Evolutionary conservation across 2,113 vertebrate genomes (phyloP).

Genomic region (Tachysurus vachellii): DNA sequence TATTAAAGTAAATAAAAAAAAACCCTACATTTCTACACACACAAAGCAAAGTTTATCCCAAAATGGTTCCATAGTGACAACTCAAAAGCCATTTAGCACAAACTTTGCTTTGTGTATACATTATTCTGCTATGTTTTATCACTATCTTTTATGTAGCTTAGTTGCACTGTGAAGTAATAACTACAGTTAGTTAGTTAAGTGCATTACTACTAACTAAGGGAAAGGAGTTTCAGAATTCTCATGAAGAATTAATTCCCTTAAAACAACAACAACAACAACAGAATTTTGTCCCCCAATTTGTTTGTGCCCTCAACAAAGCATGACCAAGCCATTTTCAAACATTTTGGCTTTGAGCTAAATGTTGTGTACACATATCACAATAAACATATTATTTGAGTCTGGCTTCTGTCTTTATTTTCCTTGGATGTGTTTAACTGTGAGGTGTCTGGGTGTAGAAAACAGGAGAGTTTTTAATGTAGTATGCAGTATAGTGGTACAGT

Average conservation of each 20-base stretch:
- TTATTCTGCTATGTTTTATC: too few species aligned
- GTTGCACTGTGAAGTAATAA: too few species aligned
- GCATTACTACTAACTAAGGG: too few species aligned
- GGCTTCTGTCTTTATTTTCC: slow-evolving; percentile 22
- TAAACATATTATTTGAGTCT: not conserved
- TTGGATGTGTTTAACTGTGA: not conserved
- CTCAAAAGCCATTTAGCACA: too few species aligned
- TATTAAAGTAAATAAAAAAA: too few species aligned
- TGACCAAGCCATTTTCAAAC: not conserved
- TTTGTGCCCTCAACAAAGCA: not conserved
- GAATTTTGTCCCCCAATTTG: not conserved
- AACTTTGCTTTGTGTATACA: too few species aligned
- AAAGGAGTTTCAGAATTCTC: not conserved
- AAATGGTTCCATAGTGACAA: too few species aligned
- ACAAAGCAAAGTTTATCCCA: too few species aligned
- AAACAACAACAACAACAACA: not conserved
- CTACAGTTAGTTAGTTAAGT: not conserved
- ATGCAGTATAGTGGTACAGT: not conserved
- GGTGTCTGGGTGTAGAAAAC: not conserved
- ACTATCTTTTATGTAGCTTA: too few species aligned
- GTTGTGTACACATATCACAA: too few species aligned
- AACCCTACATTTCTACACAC: too few species aligned
- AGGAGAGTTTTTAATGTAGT: not conserved
- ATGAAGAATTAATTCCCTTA: not conserved
- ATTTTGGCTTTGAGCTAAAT: not conserved